Percentiles rank a stretch among this genome's conserved stretches.
Conservation (phyloP, 2,888 invertebrate genomes). For the Cheilosia soror region DNA sequence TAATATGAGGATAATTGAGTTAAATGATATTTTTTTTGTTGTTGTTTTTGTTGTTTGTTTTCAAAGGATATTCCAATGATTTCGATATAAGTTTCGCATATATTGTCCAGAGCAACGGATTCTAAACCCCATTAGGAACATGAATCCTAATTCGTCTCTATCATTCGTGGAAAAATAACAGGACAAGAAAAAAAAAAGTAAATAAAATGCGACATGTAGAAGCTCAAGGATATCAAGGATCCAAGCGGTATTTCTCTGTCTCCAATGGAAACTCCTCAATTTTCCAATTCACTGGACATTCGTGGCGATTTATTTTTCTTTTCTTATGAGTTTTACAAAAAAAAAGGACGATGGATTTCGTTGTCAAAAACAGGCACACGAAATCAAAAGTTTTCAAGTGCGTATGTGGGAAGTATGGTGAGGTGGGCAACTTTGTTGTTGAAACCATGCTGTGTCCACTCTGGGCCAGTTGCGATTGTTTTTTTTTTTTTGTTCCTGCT, state of each 20-base stretch:
- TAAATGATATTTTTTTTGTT: constrained; percentile 59
- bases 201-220: constrained; percentile 44
- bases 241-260: constrained; percentile 59
- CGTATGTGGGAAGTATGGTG: constrained; percentile 11
- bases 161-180: constrained; percentile 18
- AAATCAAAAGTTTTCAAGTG: constrained; percentile 69
- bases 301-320: constrained; percentile 37
- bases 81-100: constrained; percentile 50
- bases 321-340: constrained; percentile 31
- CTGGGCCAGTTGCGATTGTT: neutral
- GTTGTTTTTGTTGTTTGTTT: constrained; percentile 49
- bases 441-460: constrained; percentile 8
- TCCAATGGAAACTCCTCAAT: constrained; percentile 69
- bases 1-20: constrained; percentile 72
- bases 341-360: constrained; percentile 57
- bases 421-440: constrained; percentile 28
- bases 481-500: neutral
- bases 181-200: constrained; percentile 16
- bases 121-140: constrained; percentile 67
- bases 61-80: constrained; percentile 62
- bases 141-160: constrained; percentile 57
- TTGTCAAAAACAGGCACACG: constrained; percentile 71
- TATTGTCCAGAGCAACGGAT: constrained; percentile 71
- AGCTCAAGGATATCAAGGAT: constrained; percentile 55
- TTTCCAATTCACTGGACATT: constrained; percentile 73